A percentile compares a stretch with the other conserved stretches of the same genome.
Conservation (phyloP, 1,140 invertebrate species). For the Andricus grossulariae region DNA sequence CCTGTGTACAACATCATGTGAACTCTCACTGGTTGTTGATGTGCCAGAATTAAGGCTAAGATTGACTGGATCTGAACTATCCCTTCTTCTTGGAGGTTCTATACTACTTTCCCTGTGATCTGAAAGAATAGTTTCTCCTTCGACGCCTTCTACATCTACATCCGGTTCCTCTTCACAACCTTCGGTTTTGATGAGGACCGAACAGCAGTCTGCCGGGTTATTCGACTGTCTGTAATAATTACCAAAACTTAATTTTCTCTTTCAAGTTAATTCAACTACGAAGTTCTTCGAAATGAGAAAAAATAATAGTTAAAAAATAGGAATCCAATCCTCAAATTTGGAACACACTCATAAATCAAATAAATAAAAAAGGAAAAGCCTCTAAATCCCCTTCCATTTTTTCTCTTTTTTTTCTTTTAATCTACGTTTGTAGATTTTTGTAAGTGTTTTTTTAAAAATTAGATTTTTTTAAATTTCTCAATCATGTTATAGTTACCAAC, state of each 20-base stretch:
- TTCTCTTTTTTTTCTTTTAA: too few relatives aligned
- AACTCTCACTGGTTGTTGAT: conserved; percentile 70
- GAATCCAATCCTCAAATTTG: too few relatives aligned
- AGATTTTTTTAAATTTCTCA: too few relatives aligned
- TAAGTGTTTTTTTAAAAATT: too few relatives aligned
- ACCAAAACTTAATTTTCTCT: not conserved
- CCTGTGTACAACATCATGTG: conserved; percentile 70
- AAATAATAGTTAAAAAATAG: too few relatives aligned
- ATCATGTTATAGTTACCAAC: conserved; percentile 57
- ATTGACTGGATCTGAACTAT: conserved; percentile 84
- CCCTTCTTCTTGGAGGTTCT: conserved; percentile 72
- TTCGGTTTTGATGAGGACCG: conserved; percentile 75
- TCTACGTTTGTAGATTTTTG: too few relatives aligned
- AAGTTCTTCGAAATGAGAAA: too few relatives aligned
- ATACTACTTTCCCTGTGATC: conserved; percentile 71
- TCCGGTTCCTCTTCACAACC: conserved; percentile 77
- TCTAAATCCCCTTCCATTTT: too few relatives aligned
- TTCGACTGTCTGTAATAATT: conserved; percentile 66
- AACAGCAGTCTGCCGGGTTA: conserved; percentile 74
- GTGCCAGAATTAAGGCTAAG: conserved; percentile 78
- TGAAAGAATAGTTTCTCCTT: conserved; percentile 74
- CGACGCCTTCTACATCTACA: conserved; percentile 76
- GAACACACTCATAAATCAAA: too few relatives aligned
- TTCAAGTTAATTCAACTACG: too few relatives aligned
- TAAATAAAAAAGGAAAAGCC: too few relatives aligned